Percentiles rank a stretch among this genome's conserved stretches.
phyloP scores from a whole-genome alignment of 2,113 vertebrate genomes.

The Sardina pilchardus region DNA sequence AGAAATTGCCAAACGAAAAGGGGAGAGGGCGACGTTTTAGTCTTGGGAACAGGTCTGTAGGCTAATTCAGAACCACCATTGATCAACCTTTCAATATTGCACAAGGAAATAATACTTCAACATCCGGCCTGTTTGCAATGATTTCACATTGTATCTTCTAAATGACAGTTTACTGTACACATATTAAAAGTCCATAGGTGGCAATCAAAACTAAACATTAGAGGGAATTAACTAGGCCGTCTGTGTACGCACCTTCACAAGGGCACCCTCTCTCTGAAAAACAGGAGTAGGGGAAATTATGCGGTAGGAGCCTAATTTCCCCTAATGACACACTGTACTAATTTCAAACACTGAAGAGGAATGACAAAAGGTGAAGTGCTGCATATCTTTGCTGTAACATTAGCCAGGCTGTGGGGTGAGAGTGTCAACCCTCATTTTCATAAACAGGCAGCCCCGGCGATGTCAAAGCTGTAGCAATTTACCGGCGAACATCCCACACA shows the following conservation, averaged over 20 bases:
- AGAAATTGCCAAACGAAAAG: background rate
- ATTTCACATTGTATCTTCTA: background rate
- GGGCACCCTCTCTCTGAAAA: background rate
- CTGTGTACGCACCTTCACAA: background rate
- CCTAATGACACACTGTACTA: background rate
- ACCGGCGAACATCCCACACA: slow-evolving; percentile 36
- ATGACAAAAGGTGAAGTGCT: slow-evolving; percentile 7
- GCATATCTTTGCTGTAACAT: background rate
- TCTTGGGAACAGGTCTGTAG: no score
- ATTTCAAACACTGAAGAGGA: background rate
- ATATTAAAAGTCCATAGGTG: background rate
- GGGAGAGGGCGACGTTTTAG: no score
- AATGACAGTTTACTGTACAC: background rate
- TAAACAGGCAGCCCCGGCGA: slow-evolving; percentile 24
- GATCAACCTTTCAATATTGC: background rate
- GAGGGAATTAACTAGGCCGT: background rate
- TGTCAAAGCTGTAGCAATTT: slow-evolving; percentile 46
- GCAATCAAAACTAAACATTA: background rate
- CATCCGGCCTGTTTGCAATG: background rate
- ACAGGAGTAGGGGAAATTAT: slow-evolving; percentile 4
- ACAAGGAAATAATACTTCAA: background rate
- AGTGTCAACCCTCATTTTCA: slow-evolving; percentile 36
- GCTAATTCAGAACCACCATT: background rate
- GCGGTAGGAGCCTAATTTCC: background rate
- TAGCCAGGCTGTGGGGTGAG: slow-evolving; percentile 26